phyloP scores from a whole-genome alignment of 1,140 invertebrate species.

The Drosophila simulans region DNA sequence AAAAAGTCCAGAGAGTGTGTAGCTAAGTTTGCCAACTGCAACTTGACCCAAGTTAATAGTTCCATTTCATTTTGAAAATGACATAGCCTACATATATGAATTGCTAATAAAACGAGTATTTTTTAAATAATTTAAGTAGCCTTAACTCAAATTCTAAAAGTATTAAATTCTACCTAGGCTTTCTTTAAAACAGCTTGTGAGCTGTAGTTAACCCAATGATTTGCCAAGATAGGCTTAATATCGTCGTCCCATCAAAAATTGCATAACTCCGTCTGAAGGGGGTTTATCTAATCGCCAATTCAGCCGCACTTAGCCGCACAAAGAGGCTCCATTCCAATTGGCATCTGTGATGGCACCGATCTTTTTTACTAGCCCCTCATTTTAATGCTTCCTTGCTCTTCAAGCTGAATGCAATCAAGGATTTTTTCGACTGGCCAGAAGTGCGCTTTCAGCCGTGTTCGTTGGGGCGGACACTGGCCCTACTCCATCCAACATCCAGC shows the following conservation, averaged over 20 bases:
- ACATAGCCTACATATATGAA: no score
- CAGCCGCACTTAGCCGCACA: constrained; percentile 9
- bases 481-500: background rate
- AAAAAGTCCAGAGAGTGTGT: background rate
- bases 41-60: background rate
- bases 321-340: constrained; percentile 28
- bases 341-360: constrained; percentile 11
- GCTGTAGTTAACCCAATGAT: background rate
- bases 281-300: constrained; percentile 2
- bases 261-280: background rate
- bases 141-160: background rate
- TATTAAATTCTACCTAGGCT: background rate
- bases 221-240: background rate
- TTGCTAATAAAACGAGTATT: no score
- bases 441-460: constrained; percentile 43
- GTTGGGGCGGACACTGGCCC: constrained; percentile 31
- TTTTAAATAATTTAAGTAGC: no score
- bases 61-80: background rate
- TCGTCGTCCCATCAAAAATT: background rate
- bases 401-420: constrained; percentile 64
- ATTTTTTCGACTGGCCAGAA: constrained; percentile 49
- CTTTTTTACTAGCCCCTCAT: background rate
- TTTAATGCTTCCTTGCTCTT: background rate
- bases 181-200: background rate
- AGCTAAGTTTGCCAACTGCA: background rate